Evolutionary conservation across 2,888 invertebrate species (phyloP), one percentile per base, ranked within the genome.

Genomic region (Perithous albicinctus): DNA sequence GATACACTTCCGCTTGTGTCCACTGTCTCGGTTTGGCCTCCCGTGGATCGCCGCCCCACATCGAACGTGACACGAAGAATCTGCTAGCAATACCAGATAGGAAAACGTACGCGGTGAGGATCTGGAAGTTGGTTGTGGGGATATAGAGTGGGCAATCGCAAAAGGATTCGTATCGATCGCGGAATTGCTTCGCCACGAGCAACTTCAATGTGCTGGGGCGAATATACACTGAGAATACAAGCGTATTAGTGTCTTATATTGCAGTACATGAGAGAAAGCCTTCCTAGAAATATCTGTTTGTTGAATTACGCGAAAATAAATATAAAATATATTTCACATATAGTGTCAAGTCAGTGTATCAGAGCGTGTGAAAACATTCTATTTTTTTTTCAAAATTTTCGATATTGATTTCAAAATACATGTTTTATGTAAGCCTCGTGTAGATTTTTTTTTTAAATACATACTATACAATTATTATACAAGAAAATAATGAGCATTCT

Each of bases 151-250:
- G n/a, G 18, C 41, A 51, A 64, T 74, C 61, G 63, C 20, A 38
- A 63, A 46, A 54, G 77, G 63, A 74, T 74, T 73, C 63, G 72
- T 79, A 79, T 74, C 54, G 51, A 78, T 77, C 38, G 69, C 38
- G 41, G 73, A 81, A 77, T 81, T 73, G 77, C 38, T 69, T 74
- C 43, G 20, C 73, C 67, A 51, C 72, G 61, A 67, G 66, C n/a
- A 64, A 63, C 70, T 67, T 15, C 69, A 46, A 77, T 69, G 43
- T 26, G 38, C 73, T 23, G 26, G 41, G n/a, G n/a, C n/a, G n/a
- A 29, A 10, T 10, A 51, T 51, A 51, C 51, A 10, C 43, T 15
- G 43, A n/a, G 43, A 15, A 43, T 15, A 43, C 43, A 43, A n/a
- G n/a, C 43, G 43, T 15, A 12, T 10, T 12, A 6, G 15, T 43